Percentiles rank a stretch among this genome's conserved stretches.
These are phyloP conservation scores for Ornithorhynchus anatinus DNA, from an alignment of 2,113 vertebrate genomes.

Conservation along the genomic window DNA sequence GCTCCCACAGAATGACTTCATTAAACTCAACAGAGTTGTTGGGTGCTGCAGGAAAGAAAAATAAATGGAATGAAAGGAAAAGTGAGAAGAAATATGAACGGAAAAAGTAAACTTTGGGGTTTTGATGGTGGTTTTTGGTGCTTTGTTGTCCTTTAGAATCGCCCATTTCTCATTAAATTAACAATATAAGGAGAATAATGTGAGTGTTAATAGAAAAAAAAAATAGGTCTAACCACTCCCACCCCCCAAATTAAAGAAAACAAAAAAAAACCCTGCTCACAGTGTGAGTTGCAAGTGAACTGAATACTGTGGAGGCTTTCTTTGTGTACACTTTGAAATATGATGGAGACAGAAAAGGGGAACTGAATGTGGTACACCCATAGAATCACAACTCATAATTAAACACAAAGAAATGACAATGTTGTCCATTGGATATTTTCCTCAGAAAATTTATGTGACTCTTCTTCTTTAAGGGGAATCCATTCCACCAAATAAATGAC, in stretches of 20 bases:
- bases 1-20: too few relatives aligned
- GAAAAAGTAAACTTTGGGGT: too few relatives aligned
- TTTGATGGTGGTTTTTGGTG: too few relatives aligned
- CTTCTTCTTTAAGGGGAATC: neutral
- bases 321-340: neutral
- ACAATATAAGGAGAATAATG: neutral
- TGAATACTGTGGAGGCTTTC: too few relatives aligned
- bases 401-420: neutral
- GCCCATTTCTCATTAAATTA: neutral
- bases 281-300: too few relatives aligned
- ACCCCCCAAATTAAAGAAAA: too few relatives aligned
- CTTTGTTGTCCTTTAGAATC: neutral
- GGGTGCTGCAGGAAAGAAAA: too few relatives aligned
- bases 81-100: too few relatives aligned
- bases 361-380: neutral
- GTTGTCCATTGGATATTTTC: slow-evolving; percentile 14
- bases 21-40: too few relatives aligned
- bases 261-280: too few relatives aligned
- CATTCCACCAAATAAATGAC: neutral
- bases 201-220: neutral
- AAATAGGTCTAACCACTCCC: too few relatives aligned
- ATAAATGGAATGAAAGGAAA: too few relatives aligned
- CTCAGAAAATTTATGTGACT: neutral
- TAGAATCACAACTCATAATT: neutral
- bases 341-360: neutral